Evolutionary conservation across 2,797 vertebrate genomes (phyloP).

Genomic region (Galagoides demidoff): DNA sequence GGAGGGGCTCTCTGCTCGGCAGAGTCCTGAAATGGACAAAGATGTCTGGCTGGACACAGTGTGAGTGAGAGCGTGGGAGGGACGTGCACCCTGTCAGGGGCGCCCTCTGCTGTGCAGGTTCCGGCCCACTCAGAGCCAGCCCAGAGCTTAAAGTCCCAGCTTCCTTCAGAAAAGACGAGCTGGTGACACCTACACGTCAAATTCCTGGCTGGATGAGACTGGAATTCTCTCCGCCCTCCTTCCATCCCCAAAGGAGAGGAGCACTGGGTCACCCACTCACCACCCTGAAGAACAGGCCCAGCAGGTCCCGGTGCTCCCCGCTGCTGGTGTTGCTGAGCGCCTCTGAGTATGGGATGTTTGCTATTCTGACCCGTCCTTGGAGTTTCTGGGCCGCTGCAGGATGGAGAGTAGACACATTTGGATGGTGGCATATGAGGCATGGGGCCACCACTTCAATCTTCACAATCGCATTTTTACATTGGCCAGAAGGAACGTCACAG

Average conservation of each 20-base stretch:
- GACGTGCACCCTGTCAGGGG: accelerated
- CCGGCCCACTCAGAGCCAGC: not conserved
- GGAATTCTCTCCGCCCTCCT: not conserved
- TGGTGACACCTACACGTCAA: accelerated
- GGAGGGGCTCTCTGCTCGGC: not conserved
- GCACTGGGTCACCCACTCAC: slow-evolving; percentile 79
- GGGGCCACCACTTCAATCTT: not conserved
- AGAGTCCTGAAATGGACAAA: accelerated
- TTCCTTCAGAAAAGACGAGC: not conserved
- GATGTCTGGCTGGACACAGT: accelerated
- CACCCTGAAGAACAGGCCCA: slow-evolving; percentile 82
- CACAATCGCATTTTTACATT: accelerated
- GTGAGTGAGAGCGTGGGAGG: accelerated
- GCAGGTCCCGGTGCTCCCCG: slow-evolving; percentile 86
- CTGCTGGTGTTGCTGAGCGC: slow-evolving; percentile 87
- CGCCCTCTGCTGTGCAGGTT: accelerated
- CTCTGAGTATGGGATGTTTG: slow-evolving; percentile 85
- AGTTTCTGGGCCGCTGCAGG: slow-evolving; percentile 88
- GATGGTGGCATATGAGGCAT: accelerated
- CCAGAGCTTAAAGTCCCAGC: not conserved
- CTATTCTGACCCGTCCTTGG: slow-evolving; percentile 85
- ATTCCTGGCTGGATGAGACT: not conserved
- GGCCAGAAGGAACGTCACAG: not conserved
- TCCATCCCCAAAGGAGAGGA: not conserved
- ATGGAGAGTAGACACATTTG: slow-evolving; percentile 43